Evolutionary conservation across 2,113 vertebrate species (phyloP), one percentile per base, ranked within the genome.

Genomic region (Hippocampus zosterae): DNA sequence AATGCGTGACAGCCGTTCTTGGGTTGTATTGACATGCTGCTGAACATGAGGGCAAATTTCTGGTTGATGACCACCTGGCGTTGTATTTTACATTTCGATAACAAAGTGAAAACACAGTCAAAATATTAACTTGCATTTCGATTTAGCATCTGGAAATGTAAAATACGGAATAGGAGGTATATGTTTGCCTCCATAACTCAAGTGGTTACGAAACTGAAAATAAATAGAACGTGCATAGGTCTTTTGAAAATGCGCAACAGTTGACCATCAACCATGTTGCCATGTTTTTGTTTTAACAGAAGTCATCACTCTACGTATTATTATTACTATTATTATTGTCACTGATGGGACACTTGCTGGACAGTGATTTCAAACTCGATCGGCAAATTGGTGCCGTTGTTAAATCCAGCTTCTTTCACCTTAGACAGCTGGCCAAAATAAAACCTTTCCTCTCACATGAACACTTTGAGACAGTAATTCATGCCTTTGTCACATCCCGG

Each of bases 241-340:
- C 4, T 48, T 48, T 48, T 18, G 15, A 3, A 53, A 7, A 19
- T 53, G 25, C 23, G 23, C 57, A 61, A 8, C 59, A 18, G 12
- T 61, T 33, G 18, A 61, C 8, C 13, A 33, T 52, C 15, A 19
- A 52, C 15, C 3, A 15, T 19, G 7, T 53, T 8, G 3, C 13
- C 10, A 11, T 12, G 0, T 13, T 13, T 44, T 13, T 53, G n/a
- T 19, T 53, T 50, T 50, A 8, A 18, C 19, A n/a, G 21, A 53
- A n/a, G 52, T n/a, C 52, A 59, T 37, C 33, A 7, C 33, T 37
- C 40, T 71, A 71, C 15, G 70, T 68, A 13, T 23, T 71, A 44
- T 44, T 44, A 44, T 44, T 44, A 44, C 3, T 44, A 44, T 44
- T 44, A 44, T 44, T 44, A 44, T 44, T 44, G 11, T 44, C 11